Conservation (phyloP, 1,140 invertebrate genomes). For the Heliconius hermathena region DNA sequence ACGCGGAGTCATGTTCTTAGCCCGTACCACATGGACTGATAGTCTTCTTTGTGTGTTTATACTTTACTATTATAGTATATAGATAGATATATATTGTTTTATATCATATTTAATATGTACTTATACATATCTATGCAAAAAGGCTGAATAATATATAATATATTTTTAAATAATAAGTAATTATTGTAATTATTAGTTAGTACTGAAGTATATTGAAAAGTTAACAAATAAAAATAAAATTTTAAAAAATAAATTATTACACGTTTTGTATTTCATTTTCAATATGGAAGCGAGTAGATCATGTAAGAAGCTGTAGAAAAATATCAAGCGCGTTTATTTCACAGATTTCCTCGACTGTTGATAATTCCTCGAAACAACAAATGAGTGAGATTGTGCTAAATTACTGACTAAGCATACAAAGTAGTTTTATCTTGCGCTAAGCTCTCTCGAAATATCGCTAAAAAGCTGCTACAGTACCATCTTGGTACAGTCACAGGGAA, state of each 20-base stretch:
- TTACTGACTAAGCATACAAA: slow-evolving; percentile 44
- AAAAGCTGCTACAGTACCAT: slow-evolving; percentile 40
- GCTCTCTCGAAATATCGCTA: slow-evolving; percentile 46
- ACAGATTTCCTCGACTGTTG: slow-evolving; percentile 16
- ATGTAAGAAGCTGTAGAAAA: neutral
- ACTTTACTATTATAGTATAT: neutral
- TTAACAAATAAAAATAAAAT: no score
- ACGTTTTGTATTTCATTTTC: no score
- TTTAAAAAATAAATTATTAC: no score
- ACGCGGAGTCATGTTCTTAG: slow-evolving; percentile 38
- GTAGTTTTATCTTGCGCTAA: slow-evolving; percentile 44
- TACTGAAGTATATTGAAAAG: no score
- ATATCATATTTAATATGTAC: neutral
- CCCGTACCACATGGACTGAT: slow-evolving; percentile 1
- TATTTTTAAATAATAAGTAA: no score
- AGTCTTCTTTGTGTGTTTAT: neutral
- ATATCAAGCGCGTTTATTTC: slow-evolving; percentile 9
- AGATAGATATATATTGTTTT: neutral
- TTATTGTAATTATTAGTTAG: no score
- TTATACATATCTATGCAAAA: neutral
- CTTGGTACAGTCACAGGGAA: slow-evolving; percentile 37
- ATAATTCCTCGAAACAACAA: slow-evolving; percentile 37
- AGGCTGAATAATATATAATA: neutral
- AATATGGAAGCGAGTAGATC: no score
- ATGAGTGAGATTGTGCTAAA: slow-evolving; percentile 43